A percentile compares a stretch with the other conserved stretches of the same genome.
These are phyloP conservation scores for Athene noctua DNA, from an alignment of 2,113 vertebrate species.

Conservation along the genomic window DNA sequence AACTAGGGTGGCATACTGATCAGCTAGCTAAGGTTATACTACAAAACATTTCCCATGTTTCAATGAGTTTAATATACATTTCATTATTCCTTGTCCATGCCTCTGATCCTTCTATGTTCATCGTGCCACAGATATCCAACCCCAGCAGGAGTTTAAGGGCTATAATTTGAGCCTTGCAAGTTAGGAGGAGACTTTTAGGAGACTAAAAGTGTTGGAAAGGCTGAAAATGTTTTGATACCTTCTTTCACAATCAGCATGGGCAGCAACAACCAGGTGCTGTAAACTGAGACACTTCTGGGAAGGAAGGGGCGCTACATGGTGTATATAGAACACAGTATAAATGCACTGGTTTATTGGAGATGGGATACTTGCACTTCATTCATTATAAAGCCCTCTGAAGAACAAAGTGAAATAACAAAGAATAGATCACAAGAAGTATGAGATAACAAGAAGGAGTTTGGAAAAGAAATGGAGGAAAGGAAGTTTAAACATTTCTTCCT, in stretches of 20 bases:
- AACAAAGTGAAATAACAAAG: neutral
- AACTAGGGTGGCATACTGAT: neutral
- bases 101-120: neutral
- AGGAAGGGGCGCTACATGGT: fast-evolving
- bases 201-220: neutral
- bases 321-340: neutral
- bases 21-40: neutral
- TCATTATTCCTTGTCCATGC: neutral
- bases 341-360: neutral
- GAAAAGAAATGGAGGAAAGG: neutral
- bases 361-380: neutral
- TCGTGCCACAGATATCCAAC: neutral
- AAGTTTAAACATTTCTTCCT: neutral
- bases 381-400: neutral
- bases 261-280: neutral
- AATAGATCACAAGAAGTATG: neutral
- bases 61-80: neutral
- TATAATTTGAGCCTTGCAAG: neutral
- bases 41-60: neutral
- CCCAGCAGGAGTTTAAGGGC: neutral
- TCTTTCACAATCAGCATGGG: neutral
- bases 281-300: neutral
- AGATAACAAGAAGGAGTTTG: neutral
- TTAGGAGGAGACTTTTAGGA: neutral
- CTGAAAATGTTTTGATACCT: neutral